Base-by-base conservation (phyloP, 2,888 invertebrate species). In the Hymenopus coronatus region DNA sequence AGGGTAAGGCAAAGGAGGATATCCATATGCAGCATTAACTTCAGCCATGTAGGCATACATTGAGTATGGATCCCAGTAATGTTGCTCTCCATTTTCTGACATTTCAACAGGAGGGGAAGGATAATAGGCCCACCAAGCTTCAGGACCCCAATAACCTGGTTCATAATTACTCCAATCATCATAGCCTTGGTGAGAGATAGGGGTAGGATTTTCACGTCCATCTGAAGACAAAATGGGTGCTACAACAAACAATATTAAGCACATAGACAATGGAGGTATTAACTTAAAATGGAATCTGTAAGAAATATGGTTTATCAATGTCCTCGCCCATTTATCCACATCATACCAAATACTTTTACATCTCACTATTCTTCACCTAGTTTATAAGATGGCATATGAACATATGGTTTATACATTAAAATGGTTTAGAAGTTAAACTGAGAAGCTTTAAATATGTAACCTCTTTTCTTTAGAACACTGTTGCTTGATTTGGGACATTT, bases 31-130 rank as follows among this genome's bases (percentile, higher is more conserved):
- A 6, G 91, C 91, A 90, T 91, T 92, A 91, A 92, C 90, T 83
- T 92, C 91, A 70, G 91, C 91, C 90, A 91, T 91, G 88, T 92
- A 92, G 40, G 91, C 91, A 88, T 91, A 91, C 91, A 92, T 92
- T 28, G 91, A 91, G 85, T 91, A 91, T 88, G 91, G 91, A 87
- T 91, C 91, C 33, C 91, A 91, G 91, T 91, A 92, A 88, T 91
- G 91, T 82, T 83, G 89, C 30, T 91, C 90, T 91, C 91, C 88
- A 91, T 91, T 90, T 91, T 90, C 83, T 90, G 88, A 87, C 89
- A 90, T 83, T n/a, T 88, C 89, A 82, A 85, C 86, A 83, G 46
- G 87, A 54, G 85, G 90, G 25, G 88, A 89, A 40, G 89, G 89
- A 27, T 91, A 90, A 40, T 89, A 90, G 54, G 90, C 90, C 88